phyloP scores from a whole-genome alignment of 2,888 invertebrate species.

The Meliscaeva auricollis region DNA sequence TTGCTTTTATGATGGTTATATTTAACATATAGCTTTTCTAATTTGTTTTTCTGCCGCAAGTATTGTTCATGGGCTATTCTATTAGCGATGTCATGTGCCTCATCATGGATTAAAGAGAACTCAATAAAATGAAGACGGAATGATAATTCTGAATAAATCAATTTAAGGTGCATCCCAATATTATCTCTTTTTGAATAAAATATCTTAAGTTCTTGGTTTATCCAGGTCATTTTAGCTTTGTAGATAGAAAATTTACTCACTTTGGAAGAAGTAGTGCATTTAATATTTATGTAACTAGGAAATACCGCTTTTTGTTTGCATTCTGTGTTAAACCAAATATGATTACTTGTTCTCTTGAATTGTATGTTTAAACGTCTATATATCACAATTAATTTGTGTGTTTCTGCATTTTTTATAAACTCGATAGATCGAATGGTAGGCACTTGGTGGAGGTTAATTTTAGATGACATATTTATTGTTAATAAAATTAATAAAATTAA shows the following conservation, averaged over 20 bases:
- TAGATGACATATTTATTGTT: too few species aligned
- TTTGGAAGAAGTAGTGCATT: background rate
- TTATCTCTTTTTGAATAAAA: background rate
- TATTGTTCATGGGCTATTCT: background rate
- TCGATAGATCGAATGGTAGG: background rate
- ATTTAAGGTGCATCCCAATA: background rate
- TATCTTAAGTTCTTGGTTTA: background rate
- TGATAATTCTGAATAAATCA: background rate
- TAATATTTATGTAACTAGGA: background rate
- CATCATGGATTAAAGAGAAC: background rate
- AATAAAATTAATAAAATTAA: too few species aligned
- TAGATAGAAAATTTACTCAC: background rate
- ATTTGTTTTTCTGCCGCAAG: background rate
- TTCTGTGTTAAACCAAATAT: background rate
- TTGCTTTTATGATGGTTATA: too few species aligned
- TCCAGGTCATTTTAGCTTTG: background rate
- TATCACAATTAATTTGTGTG: background rate
- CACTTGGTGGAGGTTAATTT: conserved; percentile 3
- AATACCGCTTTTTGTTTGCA: background rate
- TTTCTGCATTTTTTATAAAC: background rate
- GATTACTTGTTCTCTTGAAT: too few species aligned
- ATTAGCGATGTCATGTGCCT: background rate
- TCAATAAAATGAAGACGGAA: background rate
- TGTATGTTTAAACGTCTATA: too few species aligned
- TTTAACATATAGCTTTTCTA: background rate